Evolutionary conservation across 2,113 vertebrate species (phyloP).

Genomic region (Lynx canadensis): DNA sequence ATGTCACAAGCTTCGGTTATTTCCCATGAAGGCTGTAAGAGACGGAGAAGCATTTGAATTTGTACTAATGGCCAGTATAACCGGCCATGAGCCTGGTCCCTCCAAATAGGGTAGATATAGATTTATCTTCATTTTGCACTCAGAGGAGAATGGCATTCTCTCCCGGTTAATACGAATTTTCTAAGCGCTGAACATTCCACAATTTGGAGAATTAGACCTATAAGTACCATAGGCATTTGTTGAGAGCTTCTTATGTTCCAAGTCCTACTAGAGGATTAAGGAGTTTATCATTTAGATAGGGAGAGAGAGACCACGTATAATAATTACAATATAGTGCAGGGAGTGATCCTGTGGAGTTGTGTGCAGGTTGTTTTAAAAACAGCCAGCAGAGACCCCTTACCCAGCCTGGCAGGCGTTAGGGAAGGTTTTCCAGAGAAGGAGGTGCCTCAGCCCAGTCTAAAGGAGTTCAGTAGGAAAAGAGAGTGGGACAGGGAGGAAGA

Average conservation of each 20-base stretch:
- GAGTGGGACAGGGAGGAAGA: neutral
- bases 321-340: neutral
- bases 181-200: neutral
- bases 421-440: neutral
- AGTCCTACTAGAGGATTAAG: neutral
- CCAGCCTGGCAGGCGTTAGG: neutral
- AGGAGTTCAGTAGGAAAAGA: neutral
- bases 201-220: neutral
- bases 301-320: neutral
- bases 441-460: neutral
- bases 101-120: neutral
- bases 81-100: neutral
- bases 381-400: neutral
- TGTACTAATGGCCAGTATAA: neutral
- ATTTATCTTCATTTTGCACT: neutral
- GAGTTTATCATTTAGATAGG: neutral
- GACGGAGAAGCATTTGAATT: neutral
- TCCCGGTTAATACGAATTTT: neutral
- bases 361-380: neutral
- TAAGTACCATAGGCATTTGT: neutral
- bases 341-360: neutral
- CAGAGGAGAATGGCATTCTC: neutral
- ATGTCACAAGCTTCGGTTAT: neutral
- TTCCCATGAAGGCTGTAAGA: neutral
- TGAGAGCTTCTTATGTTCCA: neutral